A percentile compares a stretch with the other conserved stretches of the same genome.
Conservation (phyloP, 35 echinoderm and acorn worm genomes). For the Stichopus chloronotus region DNA sequence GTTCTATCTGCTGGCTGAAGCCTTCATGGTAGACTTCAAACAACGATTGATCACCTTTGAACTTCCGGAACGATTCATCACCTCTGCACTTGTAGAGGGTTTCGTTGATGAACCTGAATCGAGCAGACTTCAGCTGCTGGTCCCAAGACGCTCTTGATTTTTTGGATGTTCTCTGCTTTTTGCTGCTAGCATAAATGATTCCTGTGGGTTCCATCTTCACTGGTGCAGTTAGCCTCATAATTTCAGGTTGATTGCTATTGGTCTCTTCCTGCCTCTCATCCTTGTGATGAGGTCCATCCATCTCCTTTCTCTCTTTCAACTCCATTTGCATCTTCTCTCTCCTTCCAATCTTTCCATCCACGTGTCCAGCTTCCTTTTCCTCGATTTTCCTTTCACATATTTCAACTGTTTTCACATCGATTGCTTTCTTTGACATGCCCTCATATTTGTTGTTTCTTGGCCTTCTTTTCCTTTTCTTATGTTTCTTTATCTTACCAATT, state of each 20-base stretch:
- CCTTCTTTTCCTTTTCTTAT: slow-evolving; percentile 75
- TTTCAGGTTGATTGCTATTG: neutral
- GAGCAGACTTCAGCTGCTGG: slow-evolving; percentile 68
- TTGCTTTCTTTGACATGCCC: slow-evolving; percentile 2
- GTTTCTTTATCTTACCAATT: neutral
- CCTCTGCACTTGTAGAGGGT: slow-evolving; percentile 79
- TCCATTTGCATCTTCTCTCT: slow-evolving; percentile 17
- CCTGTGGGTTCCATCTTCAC: neutral
- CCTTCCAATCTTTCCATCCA: neutral
- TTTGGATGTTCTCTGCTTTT: neutral
- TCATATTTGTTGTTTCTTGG: slow-evolving; percentile 85
- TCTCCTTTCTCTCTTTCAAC: neutral
- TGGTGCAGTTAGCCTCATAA: neutral
- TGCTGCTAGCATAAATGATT: neutral
- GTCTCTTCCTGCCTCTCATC: neutral
- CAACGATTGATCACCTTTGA: slow-evolving; percentile 67
- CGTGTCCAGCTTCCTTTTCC: slow-evolving; percentile 2
- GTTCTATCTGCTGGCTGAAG: slow-evolving; percentile 74
- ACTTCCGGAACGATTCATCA: slow-evolving; percentile 65
- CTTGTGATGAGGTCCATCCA: neutral
- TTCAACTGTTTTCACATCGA: neutral
- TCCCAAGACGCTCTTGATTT: slow-evolving; percentile 28
- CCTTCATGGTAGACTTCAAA: slow-evolving; percentile 89
- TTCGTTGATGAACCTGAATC: slow-evolving; percentile 94
- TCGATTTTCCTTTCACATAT: neutral